Evolutionary conservation across 2,113 vertebrate species (phyloP).

Genomic region (Pomatostomus ruficeps): DNA sequence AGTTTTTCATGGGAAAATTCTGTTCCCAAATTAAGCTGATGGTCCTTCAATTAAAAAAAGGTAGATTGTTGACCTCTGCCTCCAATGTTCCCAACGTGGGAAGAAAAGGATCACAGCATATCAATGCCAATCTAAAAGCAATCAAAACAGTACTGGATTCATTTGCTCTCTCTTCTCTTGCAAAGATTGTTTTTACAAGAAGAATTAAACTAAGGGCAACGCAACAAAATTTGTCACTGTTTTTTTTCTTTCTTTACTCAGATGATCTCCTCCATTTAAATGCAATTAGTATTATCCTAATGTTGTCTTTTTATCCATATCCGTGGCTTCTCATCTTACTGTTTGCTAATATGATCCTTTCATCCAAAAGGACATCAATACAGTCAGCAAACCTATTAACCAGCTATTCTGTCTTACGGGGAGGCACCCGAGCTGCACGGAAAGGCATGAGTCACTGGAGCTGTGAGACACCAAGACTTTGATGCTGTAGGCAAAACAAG

Average conservation of each 20-base stretch:
- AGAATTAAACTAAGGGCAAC: background rate
- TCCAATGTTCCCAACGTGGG: background rate
- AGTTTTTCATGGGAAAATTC: constrained; percentile 50
- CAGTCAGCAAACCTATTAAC: background rate
- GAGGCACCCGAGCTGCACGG: background rate
- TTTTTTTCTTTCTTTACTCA: background rate
- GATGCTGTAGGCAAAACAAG: constrained; percentile 33
- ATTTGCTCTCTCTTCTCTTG: background rate
- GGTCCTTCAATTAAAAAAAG: background rate
- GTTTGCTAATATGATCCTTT: background rate
- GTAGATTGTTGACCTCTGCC: background rate
- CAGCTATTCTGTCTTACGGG: background rate
- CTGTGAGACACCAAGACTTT: background rate
- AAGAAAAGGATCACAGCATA: background rate
- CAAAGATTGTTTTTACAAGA: background rate
- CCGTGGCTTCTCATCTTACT: background rate
- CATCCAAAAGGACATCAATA: background rate
- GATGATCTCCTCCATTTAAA: background rate
- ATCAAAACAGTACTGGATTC: background rate
- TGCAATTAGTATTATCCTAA: background rate
- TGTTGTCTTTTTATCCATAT: background rate
- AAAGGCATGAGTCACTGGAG: constrained; percentile 5
- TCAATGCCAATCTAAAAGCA: background rate
- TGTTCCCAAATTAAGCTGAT: background rate
- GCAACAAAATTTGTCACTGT: background rate